Evolutionary conservation across 2,797 vertebrate genomes (phyloP), one percentile per base, ranked within the genome.

Genomic region (Pangasius djambal): DNA sequence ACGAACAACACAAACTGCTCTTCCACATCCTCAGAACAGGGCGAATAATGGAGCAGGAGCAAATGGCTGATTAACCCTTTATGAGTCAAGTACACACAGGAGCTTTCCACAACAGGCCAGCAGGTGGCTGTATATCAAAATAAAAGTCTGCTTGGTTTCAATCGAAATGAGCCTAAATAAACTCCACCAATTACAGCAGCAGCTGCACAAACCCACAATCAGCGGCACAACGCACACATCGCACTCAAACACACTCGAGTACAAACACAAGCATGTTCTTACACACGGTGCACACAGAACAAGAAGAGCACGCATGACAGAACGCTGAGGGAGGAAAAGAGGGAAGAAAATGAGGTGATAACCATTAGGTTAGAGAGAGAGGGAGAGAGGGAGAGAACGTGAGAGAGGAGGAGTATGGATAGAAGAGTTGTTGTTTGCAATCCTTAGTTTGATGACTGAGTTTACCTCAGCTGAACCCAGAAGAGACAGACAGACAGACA

Each of bases 81-180:
- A 67, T 0, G 44, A 25, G 44, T 22, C 84, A 25, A 61, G 15
- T 15, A 4, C 81, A 77, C 65, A 34, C 86, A 67, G 48, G 86
- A 63, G 85, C 48, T 10, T 86, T 69, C 75, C 87, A 61, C 83
- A 55, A 83, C 83, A 61, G 59, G 50, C 79, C 88, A 89, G 75
- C 88, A 89, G 88, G 88, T 89, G 88, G 88, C 88, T 86, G 77
- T 86, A 82, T 81, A 82, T 82, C 88, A 86, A 89, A 86, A 89
- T 89, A 89, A 86, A 89, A 82, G 84, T 86, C 67, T 77, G 77
- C 48, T 50, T 61, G 83, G 37, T 61, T 86, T 72, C 65, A 16
- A 31, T 52, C 78, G 18, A 78, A 44, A 50, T 31, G 86, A n/a
- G 61, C 88, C 52, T 52, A 83, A 89, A 87, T 86, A 81, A 81